These are phyloP conservation scores for Stenopsyche tienmushanensis DNA, from an alignment of 1,140 invertebrate species.

Conservation along the genomic window DNA sequence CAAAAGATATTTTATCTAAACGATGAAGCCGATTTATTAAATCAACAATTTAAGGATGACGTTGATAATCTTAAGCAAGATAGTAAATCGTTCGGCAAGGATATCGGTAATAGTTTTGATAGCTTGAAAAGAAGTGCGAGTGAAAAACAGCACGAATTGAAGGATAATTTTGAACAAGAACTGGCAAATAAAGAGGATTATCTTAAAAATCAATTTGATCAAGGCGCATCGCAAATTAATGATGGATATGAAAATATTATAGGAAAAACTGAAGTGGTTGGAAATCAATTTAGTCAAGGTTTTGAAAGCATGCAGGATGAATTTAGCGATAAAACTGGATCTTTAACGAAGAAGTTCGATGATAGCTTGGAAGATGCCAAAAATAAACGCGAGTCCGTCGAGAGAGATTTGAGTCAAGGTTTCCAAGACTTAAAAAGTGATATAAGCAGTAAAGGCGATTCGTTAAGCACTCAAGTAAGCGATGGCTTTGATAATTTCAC, in stretches of 20 bases:
- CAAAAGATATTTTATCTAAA: conserved; percentile 40
- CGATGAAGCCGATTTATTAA: conserved; percentile 39
- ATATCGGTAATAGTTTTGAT: not conserved
- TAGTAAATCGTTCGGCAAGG: not conserved
- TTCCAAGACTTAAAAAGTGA: not conserved
- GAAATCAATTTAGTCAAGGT: no score
- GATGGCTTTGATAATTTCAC: conserved; percentile 25
- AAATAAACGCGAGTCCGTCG: conserved; percentile 43
- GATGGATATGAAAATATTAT: no score
- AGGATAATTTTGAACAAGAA: no score
- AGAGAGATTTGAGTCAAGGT: not conserved
- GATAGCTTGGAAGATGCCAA: conserved; percentile 47
- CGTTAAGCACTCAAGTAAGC: not conserved
- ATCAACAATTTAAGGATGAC: conserved; percentile 33
- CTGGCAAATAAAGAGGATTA: no score
- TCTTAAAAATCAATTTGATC: no score
- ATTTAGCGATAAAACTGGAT: conserved; percentile 4
- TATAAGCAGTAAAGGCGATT: conserved; percentile 14
- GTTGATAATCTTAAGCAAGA: not conserved
- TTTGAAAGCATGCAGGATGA: not conserved
- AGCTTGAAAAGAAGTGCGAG: no score
- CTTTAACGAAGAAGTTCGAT: conserved; percentile 19
- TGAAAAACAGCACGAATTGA: no score
- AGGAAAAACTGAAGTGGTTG: no score
- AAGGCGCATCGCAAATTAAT: no score